Evolutionary conservation across 2,797 vertebrate species (phyloP), one percentile per base, ranked within the genome.

Genomic region (Halcyon badia): DNA sequence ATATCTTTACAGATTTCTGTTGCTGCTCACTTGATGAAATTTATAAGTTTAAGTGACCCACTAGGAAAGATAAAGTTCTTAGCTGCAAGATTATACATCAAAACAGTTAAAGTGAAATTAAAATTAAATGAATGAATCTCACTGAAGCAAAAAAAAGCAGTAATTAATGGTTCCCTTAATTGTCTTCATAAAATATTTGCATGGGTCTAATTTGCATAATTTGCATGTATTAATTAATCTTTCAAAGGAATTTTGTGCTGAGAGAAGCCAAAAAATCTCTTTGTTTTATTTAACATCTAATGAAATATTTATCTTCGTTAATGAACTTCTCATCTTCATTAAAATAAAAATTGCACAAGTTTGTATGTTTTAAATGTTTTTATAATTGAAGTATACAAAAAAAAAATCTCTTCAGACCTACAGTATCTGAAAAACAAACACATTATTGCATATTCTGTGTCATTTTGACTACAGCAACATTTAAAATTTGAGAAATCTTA

Each of bases 111-210:
- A 99, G 99, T 99, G 99, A 99, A 99, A 99, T 99, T 99, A 99
- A 99, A 99, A 99, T 99, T 99, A 99, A 99, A 99, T 99, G 99
- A 99, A 99, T 99, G 99, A 99, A 99, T 99, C 99, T 99, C 99
- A 99, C 98, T 99, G 99, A 99, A 99, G 99, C 99, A 99, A 99
- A 99, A 99, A 99, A 99, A 99, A 99, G 98, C 99, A 99, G 99
- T 99, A 99, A 99, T 99, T 99, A 99, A 99, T 99, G 99, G 99
- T 99, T 99, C 99, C 99, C 99, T 99, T 99, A 99, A 99, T 99
- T 99, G 99, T 99, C 99, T 99, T 99, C 99, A 99, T 99, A 99
- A 99, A 99, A 99, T 99, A 99, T 99, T 99, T 99, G 99, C 99
- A 99, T 99, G 99, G 99, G 99, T 99, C 99, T 99, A 99, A 99